A percentile compares a stretch with the other conserved stretches of the same genome.
These are phyloP conservation scores for Rapana venosa DNA, from an alignment of 2,888 invertebrate genomes.

Conservation along the genomic window DNA sequence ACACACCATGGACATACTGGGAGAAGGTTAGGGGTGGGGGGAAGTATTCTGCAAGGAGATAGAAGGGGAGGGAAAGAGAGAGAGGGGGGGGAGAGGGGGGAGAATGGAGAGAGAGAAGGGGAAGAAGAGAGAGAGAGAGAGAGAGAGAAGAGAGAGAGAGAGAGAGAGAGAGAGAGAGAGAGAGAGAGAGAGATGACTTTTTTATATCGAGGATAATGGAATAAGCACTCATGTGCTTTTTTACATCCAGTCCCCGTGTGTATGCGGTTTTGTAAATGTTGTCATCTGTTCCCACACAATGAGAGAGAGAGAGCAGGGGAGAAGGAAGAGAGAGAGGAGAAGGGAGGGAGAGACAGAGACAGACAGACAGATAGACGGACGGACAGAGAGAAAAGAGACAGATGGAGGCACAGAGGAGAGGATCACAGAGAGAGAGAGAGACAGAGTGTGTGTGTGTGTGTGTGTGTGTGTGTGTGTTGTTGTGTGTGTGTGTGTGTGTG, in stretches of 20 bases:
- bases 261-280: no score
- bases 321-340: background rate
- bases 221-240: no score
- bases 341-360: background rate
- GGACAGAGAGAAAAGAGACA: background rate
- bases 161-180: background rate
- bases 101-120: background rate
- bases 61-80: background rate
- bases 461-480: background rate
- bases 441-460: background rate
- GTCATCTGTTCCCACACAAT: no score
- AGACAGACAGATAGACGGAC: background rate
- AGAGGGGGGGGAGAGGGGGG: background rate
- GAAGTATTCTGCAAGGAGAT: background rate
- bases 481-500: background rate
- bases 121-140: constrained; percentile 4
- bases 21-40: background rate
- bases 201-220: no score
- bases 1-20: background rate
- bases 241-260: no score
- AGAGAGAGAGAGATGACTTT: background rate
- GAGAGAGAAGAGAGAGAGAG: background rate
- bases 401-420: background rate
- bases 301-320: background rate
- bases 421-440: background rate